Base-by-base conservation (phyloP, 2,797 vertebrate species). In the Phrynocephalus vlangalii region DNA sequence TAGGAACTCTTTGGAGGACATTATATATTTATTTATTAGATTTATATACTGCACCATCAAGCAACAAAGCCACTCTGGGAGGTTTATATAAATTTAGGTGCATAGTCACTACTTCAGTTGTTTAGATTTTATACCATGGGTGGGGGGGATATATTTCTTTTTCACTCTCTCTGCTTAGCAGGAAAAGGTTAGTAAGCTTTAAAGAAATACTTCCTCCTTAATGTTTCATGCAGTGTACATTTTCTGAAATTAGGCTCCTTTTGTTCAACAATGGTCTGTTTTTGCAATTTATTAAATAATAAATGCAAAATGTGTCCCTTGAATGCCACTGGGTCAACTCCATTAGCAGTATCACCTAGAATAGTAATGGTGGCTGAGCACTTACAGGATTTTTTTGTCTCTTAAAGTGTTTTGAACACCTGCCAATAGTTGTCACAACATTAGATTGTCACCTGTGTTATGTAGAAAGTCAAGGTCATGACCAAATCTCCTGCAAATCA, bases 251-350 rank as follows among this genome's bases (percentile, higher is more conserved):
- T 44, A 56, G 24, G 85, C 22, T 92, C 87, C 86, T 86, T 63
- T 87, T 89, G 90, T 92, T 73, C 82, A 88, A 86, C 91, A 94
- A 92, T 92, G 91, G 92, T 87, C 90, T 91, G 90, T 85, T 87
- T 86, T 84, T 87, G 86, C 75, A 85, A 85, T 91, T 94, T 90
- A 94, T 93, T 94, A 93, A 94, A 95, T 88, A 87, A 92, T 84
- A 88, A 92, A 86, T 85, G 91, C 92, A 91, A 83, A 92, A 78
- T 89, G 92, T 87, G 85, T 93, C 78, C 68, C 82, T 94, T 92
- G 94, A 93, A 82, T 93, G 76, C 87, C 87, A 79, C 87, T 90
- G 85, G 30, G 72, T 93, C 86, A 88, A 76, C 76, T 88, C 87
- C 76, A 48, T 89, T 89, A 82, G 84, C 88, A 92, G 44, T 68